Base-by-base conservation (phyloP, 2,113 vertebrate species). In the Hippopotamus amphibius region DNA sequence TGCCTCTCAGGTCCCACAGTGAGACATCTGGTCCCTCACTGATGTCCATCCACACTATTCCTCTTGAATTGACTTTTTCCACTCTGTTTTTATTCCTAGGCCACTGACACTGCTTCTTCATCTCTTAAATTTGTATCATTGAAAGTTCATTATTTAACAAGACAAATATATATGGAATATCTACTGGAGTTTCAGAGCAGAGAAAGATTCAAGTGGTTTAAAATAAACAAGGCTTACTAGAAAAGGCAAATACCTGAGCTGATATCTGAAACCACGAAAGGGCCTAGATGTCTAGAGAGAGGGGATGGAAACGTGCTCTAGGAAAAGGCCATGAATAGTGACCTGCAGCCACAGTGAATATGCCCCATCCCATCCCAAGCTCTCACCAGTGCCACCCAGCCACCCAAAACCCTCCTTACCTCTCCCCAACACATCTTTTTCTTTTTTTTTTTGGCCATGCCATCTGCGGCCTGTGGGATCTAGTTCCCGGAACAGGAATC, bases 11-110 rank as follows among this genome's bases (percentile, higher is more conserved):
- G 14, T 16, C 57, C 59, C 11, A 2, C 13, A 16, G 14, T 6
- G 6, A 59, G 9, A 21, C 3, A 0, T 24, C 53, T 10, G 6
- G 6, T 69, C 22, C 14, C 15, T 3, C 0, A 17, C 7, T 46
- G 4, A 59, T 41, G 16, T 14, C 26, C 48, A 2, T 11, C 28
- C n/a, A 28, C 0, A 1, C 5, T 30, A 16, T 30, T 81, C 30
- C 57, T 50, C 10, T 14, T 7, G 24, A 69, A 28, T 15, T 53
- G 43, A 55, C 46, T 87, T 61, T 43, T 61, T 37, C 37, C 43
- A 21, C 10, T 86, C 15, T 11, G 5, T 14, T 59, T 72, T 85
- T 61, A 37, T 41, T 63, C 28, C 89, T 74, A 37, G 15, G 30
- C 80, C 63, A 89, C 61, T 92, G 33, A 61, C 17, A 14, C 12